Evolutionary conservation across 2,113 vertebrate genomes (phyloP), one percentile per base, ranked within the genome.

Genomic region (Euleptes europaea): DNA sequence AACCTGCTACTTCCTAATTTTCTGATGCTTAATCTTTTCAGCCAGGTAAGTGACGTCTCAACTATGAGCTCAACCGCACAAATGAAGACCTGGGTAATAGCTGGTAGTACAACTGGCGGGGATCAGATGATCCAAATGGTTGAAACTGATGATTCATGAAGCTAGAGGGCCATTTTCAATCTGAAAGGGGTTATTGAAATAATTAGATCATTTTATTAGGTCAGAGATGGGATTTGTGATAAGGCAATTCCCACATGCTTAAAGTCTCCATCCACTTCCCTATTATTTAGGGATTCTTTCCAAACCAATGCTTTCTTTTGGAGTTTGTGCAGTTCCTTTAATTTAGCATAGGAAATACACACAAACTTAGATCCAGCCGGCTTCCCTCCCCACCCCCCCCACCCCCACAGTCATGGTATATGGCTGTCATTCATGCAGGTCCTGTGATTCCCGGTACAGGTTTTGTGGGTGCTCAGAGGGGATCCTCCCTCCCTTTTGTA

Each of bases 61-160:
- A 87, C 89, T 90, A 86, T 88, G 89, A 88, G 81, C 2, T 0
- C 51, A 71, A 92, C 93, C 90, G 0, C 0, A 88, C 65, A 13
- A 0, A 84, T 78, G 33, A 0, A 0, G 70, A 87, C 72, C 79
- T 82, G 84, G 66, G 86, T 60, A 86, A 47, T 19, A 57, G 63
- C 11, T 13, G 40, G 9, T 28, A 38, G 90, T 47, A 21, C 0
- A 88, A 90, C 26, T 89, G 89, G 91, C 90, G 94, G 86, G 70
- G 86, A 21, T 84, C 84, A 89, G 93, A 94, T 88, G 91, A 91
- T 93, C 72, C 83, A 92, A 85, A 0, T 57, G 70, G 80, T 1
- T 85, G 93, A 95, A 95, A 95, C 95, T 96, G 95, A 96, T 96
- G 91, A 86, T 92, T 89, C 93, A 42, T 47, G 2, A 40, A 93